These are phyloP conservation scores for Melanostigma gelatinosum DNA, from an alignment of 2,113 vertebrate species.

Conservation along the genomic window DNA sequence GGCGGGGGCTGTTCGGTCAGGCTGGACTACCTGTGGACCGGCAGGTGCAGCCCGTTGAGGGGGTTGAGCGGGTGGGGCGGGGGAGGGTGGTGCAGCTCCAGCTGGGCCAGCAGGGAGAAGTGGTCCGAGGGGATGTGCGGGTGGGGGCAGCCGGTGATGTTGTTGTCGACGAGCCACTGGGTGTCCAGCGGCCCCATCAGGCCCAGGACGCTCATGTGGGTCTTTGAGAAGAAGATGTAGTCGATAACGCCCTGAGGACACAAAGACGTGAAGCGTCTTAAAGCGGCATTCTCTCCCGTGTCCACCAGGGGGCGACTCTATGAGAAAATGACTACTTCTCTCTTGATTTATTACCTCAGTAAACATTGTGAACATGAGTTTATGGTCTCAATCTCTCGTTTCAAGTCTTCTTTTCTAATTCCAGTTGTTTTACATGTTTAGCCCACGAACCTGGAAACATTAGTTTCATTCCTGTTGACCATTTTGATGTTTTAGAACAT, in stretches of 20 bases:
- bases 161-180: slow-evolving; percentile 97
- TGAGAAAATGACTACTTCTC: too few species aligned
- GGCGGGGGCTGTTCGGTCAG: slow-evolving; percentile 75
- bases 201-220: slow-evolving; percentile 96
- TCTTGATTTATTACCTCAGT: too few species aligned
- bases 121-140: slow-evolving; percentile 99
- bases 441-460: too few species aligned
- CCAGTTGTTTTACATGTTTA: background rate
- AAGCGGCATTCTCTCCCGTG: too few species aligned
- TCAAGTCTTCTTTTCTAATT: too few species aligned
- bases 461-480: background rate
- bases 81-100: slow-evolving; percentile 91
- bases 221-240: slow-evolving; percentile 99
- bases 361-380: too few species aligned
- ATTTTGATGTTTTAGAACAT: background rate
- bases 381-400: too few species aligned
- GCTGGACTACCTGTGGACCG: slow-evolving; percentile 92
- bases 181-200: slow-evolving; percentile 96
- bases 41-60: slow-evolving; percentile 94
- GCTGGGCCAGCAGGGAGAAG: slow-evolving; percentile 98
- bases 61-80: slow-evolving; percentile 84
- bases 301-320: too few species aligned
- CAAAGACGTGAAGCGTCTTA: background rate
- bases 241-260: slow-evolving; percentile 94
- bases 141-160: slow-evolving; percentile 98